Evolutionary conservation across 1,140 invertebrate species (phyloP).

Genomic region (Schmidtea mediterranea): DNA sequence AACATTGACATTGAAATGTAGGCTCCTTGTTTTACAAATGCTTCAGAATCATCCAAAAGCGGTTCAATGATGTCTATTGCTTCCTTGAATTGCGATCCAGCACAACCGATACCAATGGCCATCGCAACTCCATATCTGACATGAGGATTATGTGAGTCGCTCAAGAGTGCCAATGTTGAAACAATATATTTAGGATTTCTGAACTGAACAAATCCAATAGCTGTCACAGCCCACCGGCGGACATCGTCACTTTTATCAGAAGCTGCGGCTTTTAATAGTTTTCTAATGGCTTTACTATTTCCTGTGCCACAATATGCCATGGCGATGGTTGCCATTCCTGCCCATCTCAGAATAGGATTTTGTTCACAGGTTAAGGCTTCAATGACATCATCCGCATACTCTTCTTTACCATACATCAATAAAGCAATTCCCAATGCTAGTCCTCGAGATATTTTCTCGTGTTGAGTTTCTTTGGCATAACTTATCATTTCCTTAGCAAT

Average conservation of each 20-base stretch:
- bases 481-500: constrained; percentile 81
- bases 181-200: constrained; percentile 44
- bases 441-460: constrained; percentile 87
- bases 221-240: constrained; percentile 75
- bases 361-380: constrained; percentile 44
- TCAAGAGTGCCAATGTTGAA: constrained; percentile 68
- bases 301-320: constrained; percentile 96
- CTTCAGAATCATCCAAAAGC: constrained; percentile 91
- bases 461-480: constrained; percentile 52
- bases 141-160: constrained; percentile 96
- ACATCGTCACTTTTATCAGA: constrained; percentile 98
- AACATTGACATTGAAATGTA: constrained; percentile 80
- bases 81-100: constrained; percentile 74
- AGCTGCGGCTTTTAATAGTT: constrained; percentile 73
- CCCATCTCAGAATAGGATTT: constrained; percentile 34
- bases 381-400: constrained; percentile 78
- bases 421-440: constrained; percentile 77
- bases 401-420: constrained; percentile 77
- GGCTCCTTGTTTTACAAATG: constrained; percentile 91
- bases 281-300: constrained; percentile 80
- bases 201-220: constrained; percentile 78
- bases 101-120: constrained; percentile 91
- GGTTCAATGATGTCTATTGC: constrained; percentile 83
- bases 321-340: constrained; percentile 84
- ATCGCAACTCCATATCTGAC: constrained; percentile 94